Evolutionary conservation across 2,113 vertebrate species (phyloP).

Genomic region (Sinosuthora webbiana): DNA sequence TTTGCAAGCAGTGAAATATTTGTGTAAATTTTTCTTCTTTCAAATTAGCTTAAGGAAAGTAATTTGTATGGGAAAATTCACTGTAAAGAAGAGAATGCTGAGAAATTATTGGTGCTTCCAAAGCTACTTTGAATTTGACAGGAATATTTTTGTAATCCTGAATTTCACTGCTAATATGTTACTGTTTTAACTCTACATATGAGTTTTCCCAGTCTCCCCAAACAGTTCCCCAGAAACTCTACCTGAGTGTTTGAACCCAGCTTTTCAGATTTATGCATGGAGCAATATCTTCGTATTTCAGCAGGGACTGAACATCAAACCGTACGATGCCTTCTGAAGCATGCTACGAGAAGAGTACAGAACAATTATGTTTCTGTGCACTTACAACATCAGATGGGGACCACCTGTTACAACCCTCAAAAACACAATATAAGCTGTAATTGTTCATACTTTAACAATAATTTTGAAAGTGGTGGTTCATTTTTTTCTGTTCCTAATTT

Average conservation of each 20-base stretch:
- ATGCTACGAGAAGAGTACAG: conserved; percentile 72
- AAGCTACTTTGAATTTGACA: background rate
- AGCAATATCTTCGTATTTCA: conserved; percentile 93
- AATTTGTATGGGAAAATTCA: background rate
- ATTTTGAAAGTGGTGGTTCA: background rate
- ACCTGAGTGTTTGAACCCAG: conserved; percentile 97
- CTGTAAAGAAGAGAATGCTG: background rate
- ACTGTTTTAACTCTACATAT: background rate
- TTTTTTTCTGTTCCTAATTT: background rate
- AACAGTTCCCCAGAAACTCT: background rate
- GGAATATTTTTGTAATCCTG: background rate
- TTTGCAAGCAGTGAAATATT: background rate
- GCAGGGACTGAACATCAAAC: conserved; percentile 88
- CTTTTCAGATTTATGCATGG: conserved; percentile 93
- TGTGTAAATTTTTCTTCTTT: background rate
- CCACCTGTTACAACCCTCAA: background rate
- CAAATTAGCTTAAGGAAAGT: background rate
- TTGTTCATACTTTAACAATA: background rate
- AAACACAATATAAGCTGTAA: background rate
- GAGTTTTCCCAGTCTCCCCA: background rate
- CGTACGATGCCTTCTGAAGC: conserved; percentile 92
- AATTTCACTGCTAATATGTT: background rate
- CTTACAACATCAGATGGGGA: background rate
- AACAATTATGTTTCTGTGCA: background rate
- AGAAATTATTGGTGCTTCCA: background rate